A percentile compares a stretch with the other conserved stretches of the same genome.
phyloP scores from a whole-genome alignment of 2,797 vertebrate genomes.

The Clamator glandarius region DNA sequence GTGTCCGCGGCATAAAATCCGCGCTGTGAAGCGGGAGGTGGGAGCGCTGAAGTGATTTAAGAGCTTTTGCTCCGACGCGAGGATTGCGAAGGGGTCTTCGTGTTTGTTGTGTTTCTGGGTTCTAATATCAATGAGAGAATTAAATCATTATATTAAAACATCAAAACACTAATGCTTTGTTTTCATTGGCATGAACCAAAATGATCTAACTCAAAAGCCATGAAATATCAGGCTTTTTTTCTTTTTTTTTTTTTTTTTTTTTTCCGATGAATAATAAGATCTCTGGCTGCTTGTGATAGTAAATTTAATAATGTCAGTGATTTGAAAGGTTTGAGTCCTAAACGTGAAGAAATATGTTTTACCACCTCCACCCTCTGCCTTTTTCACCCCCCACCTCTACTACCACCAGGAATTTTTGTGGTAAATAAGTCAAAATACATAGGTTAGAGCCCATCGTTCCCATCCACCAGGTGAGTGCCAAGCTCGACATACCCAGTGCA shows the following conservation, averaged over 20 bases:
- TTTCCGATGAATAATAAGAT: slow-evolving; percentile 78
- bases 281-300: slow-evolving; percentile 78
- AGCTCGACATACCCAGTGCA: slow-evolving; percentile 36
- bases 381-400: not conserved
- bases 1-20: slow-evolving; percentile 55
- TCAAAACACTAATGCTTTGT: slow-evolving; percentile 80
- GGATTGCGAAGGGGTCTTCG: slow-evolving; percentile 74
- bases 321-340: slow-evolving; percentile 72
- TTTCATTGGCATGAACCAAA: slow-evolving; percentile 78
- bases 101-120: slow-evolving; percentile 77
- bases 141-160: slow-evolving; percentile 84
- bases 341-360: slow-evolving; percentile 73
- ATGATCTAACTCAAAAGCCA: slow-evolving; percentile 83
- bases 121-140: slow-evolving; percentile 81
- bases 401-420: slow-evolving; percentile 67
- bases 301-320: slow-evolving; percentile 82
- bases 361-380: slow-evolving; percentile 11
- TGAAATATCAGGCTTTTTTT: slow-evolving; percentile 73
- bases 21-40: slow-evolving; percentile 52
- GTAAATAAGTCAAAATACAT: slow-evolving; percentile 53
- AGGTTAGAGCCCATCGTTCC: slow-evolving; percentile 47
- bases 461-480: slow-evolving; percentile 61
- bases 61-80: slow-evolving; percentile 51
- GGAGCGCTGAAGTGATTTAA: slow-evolving; percentile 71
- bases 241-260: not conserved